Evolutionary conservation across 2,888 invertebrate genomes (phyloP).

Genomic region (Spodoptera exigua): DNA sequence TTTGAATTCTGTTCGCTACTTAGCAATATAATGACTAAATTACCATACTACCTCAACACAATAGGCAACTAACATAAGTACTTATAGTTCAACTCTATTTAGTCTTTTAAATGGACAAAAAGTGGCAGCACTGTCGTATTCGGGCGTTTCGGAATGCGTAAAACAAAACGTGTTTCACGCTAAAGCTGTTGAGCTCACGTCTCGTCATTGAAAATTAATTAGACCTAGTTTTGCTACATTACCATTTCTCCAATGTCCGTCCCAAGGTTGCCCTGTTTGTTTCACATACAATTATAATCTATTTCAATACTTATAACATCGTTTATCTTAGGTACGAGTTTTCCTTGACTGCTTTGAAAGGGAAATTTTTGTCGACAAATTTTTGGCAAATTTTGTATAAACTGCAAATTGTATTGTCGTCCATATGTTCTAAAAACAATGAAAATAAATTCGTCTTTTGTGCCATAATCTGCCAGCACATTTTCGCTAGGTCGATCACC

Average conservation of each 20-base stretch:
- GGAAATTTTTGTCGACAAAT: neutral
- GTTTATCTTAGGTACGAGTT: slow-evolving; percentile 8
- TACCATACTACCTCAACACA: too few relatives aligned
- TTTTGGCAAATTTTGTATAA: neutral
- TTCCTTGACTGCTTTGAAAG: slow-evolving; percentile 9
- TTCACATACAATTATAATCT: slow-evolving; percentile 54
- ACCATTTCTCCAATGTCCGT: slow-evolving; percentile 76
- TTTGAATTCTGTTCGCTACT: too few relatives aligned
- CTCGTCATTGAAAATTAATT: slow-evolving; percentile 75
- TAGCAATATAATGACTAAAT: too few relatives aligned
- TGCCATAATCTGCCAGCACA: too few relatives aligned
- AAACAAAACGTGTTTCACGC: slow-evolving; percentile 43
- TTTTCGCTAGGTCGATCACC: too few relatives aligned
- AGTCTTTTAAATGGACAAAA: neutral
- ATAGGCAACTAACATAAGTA: too few relatives aligned
- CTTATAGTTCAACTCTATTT: too few relatives aligned
- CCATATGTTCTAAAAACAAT: too few relatives aligned
- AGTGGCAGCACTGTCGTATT: slow-evolving; percentile 1
- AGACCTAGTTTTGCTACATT: slow-evolving; percentile 78
- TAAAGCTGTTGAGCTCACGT: slow-evolving; percentile 35
- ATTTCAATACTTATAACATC: slow-evolving; percentile 39
- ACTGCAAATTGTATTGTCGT: too few relatives aligned
- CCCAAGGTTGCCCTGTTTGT: slow-evolving; percentile 68
- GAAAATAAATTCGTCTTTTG: too few relatives aligned
- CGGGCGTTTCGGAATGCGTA: slow-evolving; percentile 11